Base-by-base conservation (phyloP, 2,113 vertebrate genomes). In the Eurypyga helias region DNA sequence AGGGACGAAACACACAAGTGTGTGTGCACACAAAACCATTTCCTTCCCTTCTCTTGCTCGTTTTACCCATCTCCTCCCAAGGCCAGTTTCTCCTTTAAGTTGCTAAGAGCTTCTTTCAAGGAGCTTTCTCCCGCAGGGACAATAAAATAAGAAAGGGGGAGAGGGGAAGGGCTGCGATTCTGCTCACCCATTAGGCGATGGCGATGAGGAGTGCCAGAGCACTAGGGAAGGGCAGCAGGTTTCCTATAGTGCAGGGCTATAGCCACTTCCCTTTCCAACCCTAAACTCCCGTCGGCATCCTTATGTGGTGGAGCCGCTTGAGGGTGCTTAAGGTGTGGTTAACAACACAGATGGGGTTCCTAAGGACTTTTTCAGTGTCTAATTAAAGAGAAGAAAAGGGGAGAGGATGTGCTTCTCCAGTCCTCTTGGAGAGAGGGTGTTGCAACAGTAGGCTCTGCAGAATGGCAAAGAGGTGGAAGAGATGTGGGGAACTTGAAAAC, bases 271-370 rank as follows among this genome's bases (percentile, higher is more conserved):
- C 43, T 89, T 89, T 84, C 34, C 49, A 76, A 9, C 5, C 12
- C 5, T 0, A 57, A 90, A 55, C 4, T 67, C 38, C 29, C 3
- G 0, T 34, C 25, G 57, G 29, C 31, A 73, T 90, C 45, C 45
- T 61, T 38, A 28, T 1, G 0, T 18, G 55, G 20, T 4, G 5
- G n/a, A 79, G 33, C 29, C 0, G 0, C 48, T 36, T 19, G 51
- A 54, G 58, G 41, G 26, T 48, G 65, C 54, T 51, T 51, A 31
- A 57, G 41, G n/a, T 43, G 8, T 16, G 7, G 25, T 41, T 70
- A 62, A 57, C 13, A 66, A 61, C 10, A 7, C 9, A 23, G 21
- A 34, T 0, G 8, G 49, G 29, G 34, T 60, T 88, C 4, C 3
- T 17, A 52, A 73, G 26, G 64, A n/a, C 45, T 49, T 82, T 57